Evolutionary conservation across 2,888 invertebrate species (phyloP).

Genomic region (Lepidochrysops patricia): DNA sequence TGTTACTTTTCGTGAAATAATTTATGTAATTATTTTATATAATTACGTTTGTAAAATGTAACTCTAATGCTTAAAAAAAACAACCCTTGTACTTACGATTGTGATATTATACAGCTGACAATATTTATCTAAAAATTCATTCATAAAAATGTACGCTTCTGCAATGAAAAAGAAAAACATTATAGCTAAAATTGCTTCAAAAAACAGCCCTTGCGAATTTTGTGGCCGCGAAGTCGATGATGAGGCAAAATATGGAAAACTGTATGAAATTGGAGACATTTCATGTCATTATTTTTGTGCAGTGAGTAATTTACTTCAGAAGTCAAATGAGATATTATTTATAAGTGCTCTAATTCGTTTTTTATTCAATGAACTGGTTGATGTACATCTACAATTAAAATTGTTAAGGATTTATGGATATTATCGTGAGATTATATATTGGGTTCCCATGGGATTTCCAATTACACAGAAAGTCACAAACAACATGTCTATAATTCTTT

Average conservation of each 20-base stretch:
- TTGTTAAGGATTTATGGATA: too few species aligned
- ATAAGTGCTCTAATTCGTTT: too few species aligned
- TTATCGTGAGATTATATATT: too few species aligned
- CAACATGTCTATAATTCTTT: too few species aligned
- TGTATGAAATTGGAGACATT: conserved; percentile 70
- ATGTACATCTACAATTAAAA: too few species aligned
- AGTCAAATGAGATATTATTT: too few species aligned
- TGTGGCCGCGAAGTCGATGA: conserved; percentile 66
- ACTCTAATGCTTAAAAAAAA: not conserved
- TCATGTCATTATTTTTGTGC: conserved; percentile 84
- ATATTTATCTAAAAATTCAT: not conserved
- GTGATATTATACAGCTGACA: not conserved
- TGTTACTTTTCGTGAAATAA: not conserved
- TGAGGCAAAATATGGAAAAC: conserved; percentile 71
- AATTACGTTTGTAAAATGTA: too few species aligned
- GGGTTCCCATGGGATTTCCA: too few species aligned
- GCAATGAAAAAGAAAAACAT: conserved; percentile 27
- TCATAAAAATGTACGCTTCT: conserved; percentile 26
- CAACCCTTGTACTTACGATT: not conserved
- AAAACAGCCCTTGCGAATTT: conserved; percentile 62
- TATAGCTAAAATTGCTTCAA: conserved; percentile 43
- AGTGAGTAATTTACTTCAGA: conserved; percentile 60
- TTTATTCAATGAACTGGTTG: too few species aligned
- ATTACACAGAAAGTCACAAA: too few species aligned
- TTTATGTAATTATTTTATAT: not conserved